Conservation (phyloP, 2,797 vertebrate species). For the Pangasius sanitwongsei region DNA sequence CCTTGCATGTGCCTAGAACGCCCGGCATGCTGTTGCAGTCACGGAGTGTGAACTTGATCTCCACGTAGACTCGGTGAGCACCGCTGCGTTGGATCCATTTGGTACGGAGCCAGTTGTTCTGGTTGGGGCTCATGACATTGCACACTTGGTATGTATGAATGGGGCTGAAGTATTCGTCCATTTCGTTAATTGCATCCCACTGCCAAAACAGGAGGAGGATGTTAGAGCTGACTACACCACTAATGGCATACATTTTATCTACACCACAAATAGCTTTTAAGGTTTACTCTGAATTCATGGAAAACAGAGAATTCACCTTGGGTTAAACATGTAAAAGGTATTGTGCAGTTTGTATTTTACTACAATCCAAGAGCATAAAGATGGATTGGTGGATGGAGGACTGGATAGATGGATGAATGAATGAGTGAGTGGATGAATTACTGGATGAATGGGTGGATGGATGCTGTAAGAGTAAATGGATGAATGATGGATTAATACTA, state of each 20-base stretch:
- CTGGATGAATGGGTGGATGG: background rate
- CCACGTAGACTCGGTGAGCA: constrained; percentile 88
- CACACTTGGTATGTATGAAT: constrained; percentile 99
- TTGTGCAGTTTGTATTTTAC: background rate
- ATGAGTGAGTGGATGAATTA: background rate
- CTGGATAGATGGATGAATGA: background rate
- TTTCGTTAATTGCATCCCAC: constrained; percentile 99
- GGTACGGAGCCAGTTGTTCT: constrained; percentile 97
- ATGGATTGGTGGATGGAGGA: background rate
- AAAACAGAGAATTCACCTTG: background rate
- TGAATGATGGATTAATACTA: background rate
- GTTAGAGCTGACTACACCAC: background rate
- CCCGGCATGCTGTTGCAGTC: constrained; percentile 99
- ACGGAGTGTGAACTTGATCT: constrained; percentile 93
- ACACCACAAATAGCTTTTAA: background rate
- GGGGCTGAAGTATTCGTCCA: constrained; percentile 94
- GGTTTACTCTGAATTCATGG: background rate
- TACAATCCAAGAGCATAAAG: background rate
- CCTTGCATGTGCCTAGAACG: constrained; percentile 94
- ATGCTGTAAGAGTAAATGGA: too few relatives aligned
- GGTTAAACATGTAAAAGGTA: background rate
- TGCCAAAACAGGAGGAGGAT: constrained; percentile 59
- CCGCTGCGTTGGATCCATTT: constrained; percentile 89
- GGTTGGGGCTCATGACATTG: constrained; percentile 95
- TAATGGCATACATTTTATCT: background rate